These are phyloP conservation scores for Vespertilio murinus DNA, from an alignment of 2,797 vertebrate species.

Conservation along the genomic window DNA sequence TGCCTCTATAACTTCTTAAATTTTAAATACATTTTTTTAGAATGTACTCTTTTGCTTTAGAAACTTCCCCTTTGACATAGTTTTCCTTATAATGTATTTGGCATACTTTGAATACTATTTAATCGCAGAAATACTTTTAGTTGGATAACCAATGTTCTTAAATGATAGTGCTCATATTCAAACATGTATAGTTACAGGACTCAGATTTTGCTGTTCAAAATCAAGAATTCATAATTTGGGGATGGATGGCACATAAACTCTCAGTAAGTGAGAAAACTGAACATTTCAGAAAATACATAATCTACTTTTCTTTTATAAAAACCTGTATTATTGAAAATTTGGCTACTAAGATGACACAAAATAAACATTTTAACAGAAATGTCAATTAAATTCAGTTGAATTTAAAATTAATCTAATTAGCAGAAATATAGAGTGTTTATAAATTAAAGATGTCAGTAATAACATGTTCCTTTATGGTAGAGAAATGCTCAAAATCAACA, in stretches of 20 bases:
- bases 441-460: not conserved
- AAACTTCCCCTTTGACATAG: not conserved
- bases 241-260: not conserved
- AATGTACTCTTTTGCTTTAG: not conserved
- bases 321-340: not conserved
- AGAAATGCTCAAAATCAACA: not conserved
- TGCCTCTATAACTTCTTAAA: constrained; percentile 9
- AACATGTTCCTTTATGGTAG: not conserved
- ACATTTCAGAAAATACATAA: not conserved
- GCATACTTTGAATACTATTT: constrained; percentile 4
- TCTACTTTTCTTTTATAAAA: not conserved
- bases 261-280: not conserved
- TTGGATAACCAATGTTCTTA: not conserved
- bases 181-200: not conserved
- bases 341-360: not conserved
- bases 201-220: constrained; percentile 26
- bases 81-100: not conserved
- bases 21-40: not conserved
- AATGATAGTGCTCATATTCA: not conserved
- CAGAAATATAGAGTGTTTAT: not conserved
- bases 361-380: not conserved
- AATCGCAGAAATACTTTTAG: not conserved
- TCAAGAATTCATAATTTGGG: not conserved
- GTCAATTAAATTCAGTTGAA: not conserved
- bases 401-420: not conserved